Conservation (phyloP, 1,140 invertebrate species). For the Drosophila repletoides region DNA sequence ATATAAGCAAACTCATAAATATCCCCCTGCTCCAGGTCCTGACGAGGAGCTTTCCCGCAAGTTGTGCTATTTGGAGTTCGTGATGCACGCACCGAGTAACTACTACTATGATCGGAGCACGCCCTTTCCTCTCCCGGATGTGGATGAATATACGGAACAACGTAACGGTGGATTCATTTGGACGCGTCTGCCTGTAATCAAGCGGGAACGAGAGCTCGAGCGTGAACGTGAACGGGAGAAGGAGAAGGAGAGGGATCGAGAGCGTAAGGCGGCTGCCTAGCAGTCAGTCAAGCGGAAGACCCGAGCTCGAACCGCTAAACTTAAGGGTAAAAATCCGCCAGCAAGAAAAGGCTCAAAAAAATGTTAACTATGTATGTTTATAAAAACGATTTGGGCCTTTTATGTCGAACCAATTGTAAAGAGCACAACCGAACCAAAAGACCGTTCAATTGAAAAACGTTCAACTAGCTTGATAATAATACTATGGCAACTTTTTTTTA, state of each 20-base stretch:
- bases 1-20: too few species aligned
- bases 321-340: too few species aligned
- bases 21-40: slow-evolving; percentile 87
- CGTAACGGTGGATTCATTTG: slow-evolving; percentile 86
- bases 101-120: slow-evolving; percentile 91
- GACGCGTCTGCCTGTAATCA: slow-evolving; percentile 82
- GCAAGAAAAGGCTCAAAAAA: too few species aligned
- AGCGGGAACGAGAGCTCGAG: slow-evolving; percentile 47
- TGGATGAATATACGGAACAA: slow-evolving; percentile 82
- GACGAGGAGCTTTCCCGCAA: slow-evolving; percentile 95
- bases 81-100: slow-evolving; percentile 96
- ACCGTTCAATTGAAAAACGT: too few species aligned
- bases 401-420: too few species aligned
- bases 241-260: neutral
- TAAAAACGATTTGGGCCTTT: too few species aligned
- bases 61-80: slow-evolving; percentile 94
- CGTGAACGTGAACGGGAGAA: slow-evolving; percentile 5
- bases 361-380: too few species aligned
- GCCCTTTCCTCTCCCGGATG: slow-evolving; percentile 88
- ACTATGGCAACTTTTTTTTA: too few species aligned
- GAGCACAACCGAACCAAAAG: too few species aligned
- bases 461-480: too few species aligned
- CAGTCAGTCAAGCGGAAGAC: too few species aligned
- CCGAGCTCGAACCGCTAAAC: too few species aligned
- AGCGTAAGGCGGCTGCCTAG: slow-evolving; percentile 22